Percentiles rank a stretch among this genome's conserved stretches.
These are phyloP conservation scores for Vandiemenella viatica DNA, from an alignment of 2,888 invertebrate genomes.

Conservation along the genomic window DNA sequence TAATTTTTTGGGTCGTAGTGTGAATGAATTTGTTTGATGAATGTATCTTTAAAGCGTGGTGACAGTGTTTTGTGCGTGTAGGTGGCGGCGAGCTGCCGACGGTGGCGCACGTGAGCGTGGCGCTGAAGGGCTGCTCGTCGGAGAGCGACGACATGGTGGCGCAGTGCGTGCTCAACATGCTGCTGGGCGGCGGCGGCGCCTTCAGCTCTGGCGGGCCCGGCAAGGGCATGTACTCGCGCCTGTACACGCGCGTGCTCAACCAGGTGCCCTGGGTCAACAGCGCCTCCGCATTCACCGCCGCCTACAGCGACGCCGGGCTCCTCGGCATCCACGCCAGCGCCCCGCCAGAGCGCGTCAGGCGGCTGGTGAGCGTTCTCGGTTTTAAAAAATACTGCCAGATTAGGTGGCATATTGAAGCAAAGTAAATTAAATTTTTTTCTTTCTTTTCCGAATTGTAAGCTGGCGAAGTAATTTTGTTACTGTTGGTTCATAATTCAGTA, in stretches of 20 bases:
- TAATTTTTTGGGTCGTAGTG: too few species aligned
- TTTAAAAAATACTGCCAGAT: too few species aligned
- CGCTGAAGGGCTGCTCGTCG: background rate
- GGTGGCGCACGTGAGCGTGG: background rate
- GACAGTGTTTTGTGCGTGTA: too few species aligned
- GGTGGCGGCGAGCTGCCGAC: background rate
- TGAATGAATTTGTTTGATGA: too few species aligned
- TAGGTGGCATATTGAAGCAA: too few species aligned
- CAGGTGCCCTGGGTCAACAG: background rate
- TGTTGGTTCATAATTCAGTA: too few species aligned
- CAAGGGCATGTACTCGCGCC: background rate
- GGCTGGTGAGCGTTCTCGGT: too few species aligned
- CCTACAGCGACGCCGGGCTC: background rate
- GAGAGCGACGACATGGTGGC: background rate
- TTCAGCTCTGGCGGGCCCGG: background rate
- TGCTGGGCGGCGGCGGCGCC: background rate
- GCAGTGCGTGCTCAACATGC: background rate
- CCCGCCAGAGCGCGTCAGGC: background rate
- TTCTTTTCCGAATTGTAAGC: too few species aligned
- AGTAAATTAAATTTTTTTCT: too few species aligned
- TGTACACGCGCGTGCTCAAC: background rate
- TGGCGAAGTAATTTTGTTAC: too few species aligned
- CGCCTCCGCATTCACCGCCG: background rate
- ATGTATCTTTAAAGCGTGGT: too few species aligned
- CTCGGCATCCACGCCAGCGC: background rate